Evolutionary conservation across 2,797 vertebrate genomes (phyloP).

Genomic region (Tolypeutes matacus): DNA sequence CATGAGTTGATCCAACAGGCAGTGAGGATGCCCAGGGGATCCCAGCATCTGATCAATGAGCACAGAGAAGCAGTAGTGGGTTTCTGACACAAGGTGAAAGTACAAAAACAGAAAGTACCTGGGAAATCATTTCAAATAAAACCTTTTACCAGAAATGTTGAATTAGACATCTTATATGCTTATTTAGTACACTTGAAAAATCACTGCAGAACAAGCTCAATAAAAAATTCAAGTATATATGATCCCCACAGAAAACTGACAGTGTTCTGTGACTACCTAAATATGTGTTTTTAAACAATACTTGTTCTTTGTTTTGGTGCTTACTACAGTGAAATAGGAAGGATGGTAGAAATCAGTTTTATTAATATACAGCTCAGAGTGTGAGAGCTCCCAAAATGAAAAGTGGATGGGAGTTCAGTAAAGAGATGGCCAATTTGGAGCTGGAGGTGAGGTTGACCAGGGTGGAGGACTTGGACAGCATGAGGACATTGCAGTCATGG

Average conservation of each 20-base stretch:
- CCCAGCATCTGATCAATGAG: neutral
- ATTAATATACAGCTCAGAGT: neutral
- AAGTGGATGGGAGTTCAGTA: neutral
- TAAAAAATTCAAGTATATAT: conserved; percentile 45
- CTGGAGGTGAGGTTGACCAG: neutral
- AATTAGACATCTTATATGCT: neutral
- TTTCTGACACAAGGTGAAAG: neutral
- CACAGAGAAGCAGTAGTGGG: neutral
- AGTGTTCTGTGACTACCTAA: neutral
- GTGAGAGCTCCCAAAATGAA: conserved; percentile 24
- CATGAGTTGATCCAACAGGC: neutral
- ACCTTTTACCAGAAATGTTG: conserved; percentile 4
- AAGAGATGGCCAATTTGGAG: neutral
- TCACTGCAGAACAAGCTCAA: conserved; percentile 25
- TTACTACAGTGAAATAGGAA: neutral
- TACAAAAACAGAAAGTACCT: conserved; percentile 23
- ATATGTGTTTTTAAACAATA: conserved; percentile 26
- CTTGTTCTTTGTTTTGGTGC: neutral
- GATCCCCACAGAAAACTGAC: neutral
- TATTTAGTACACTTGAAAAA: conserved; percentile 50
- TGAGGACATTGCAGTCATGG: neutral
- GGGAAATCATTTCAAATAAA: conserved; percentile 52
- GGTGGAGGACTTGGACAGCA: neutral
- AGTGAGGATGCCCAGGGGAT: neutral
- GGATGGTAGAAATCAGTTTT: neutral